Evolutionary conservation across 2,888 invertebrate genomes (phyloP).

Genomic region (Clivina fossor): DNA sequence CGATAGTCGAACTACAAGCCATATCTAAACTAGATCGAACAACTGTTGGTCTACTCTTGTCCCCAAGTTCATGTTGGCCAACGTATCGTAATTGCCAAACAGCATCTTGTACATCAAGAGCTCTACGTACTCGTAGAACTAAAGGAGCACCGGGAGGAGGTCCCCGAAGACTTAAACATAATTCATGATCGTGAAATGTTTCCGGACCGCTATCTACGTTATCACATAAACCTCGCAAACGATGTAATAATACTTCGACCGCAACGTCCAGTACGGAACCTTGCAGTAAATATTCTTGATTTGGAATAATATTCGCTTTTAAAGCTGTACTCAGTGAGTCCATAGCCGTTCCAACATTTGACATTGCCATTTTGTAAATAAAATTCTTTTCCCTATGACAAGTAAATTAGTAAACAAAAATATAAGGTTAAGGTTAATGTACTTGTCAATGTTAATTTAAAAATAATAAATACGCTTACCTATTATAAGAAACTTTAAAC

Average conservation of each 20-base stretch:
- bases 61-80: slow-evolving; percentile 87
- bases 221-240: slow-evolving; percentile 89
- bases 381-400: no score
- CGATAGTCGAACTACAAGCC: slow-evolving; percentile 84
- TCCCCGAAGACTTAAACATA: slow-evolving; percentile 79
- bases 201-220: slow-evolving; percentile 90
- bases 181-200: slow-evolving; percentile 91
- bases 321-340: slow-evolving; percentile 78
- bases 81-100: slow-evolving; percentile 90
- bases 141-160: slow-evolving; percentile 65
- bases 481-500: no score
- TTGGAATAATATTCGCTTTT: slow-evolving; percentile 84
- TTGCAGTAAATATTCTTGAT: slow-evolving; percentile 91
- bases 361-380: slow-evolving; percentile 41
- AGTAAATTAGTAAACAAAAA: no score
- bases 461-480: no score
- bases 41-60: slow-evolving; percentile 85
- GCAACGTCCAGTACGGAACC: slow-evolving; percentile 91
- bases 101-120: slow-evolving; percentile 78
- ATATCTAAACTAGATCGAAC: slow-evolving; percentile 92
- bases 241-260: slow-evolving; percentile 86
- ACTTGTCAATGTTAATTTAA: no score
- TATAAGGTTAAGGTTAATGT: no score
- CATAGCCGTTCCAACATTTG: slow-evolving; percentile 64
- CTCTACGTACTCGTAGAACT: slow-evolving; percentile 79